Evolutionary conservation across 1,140 invertebrate species (phyloP).

Genomic region (Brachionus sp.): DNA sequence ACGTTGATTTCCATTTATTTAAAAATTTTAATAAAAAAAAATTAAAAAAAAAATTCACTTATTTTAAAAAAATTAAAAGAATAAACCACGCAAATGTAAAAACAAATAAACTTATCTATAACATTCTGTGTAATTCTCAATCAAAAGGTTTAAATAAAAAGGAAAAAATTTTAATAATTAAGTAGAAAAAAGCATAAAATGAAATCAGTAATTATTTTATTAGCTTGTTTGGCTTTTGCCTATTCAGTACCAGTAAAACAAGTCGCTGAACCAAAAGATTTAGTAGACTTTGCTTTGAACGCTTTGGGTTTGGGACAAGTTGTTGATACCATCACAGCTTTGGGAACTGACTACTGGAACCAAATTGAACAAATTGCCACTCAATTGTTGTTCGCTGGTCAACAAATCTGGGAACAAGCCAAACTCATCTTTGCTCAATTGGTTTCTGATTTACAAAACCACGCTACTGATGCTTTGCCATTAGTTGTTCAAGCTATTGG

Average conservation of each 20-base stretch:
- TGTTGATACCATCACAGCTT: background rate
- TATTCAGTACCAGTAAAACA: background rate
- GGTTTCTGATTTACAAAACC: slow-evolving; percentile 10
- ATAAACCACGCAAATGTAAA: background rate
- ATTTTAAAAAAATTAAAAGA: background rate
- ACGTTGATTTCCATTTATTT: background rate
- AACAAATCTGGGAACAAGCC: slow-evolving; percentile 23
- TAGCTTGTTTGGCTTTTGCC: slow-evolving; percentile 11
- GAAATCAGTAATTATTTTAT: background rate
- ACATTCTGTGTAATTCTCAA: background rate
- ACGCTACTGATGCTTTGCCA: slow-evolving; percentile 6
- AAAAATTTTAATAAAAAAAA: background rate
- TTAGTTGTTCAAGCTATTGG: slow-evolving; percentile 21
- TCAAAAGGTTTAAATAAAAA: background rate
- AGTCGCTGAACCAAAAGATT: background rate
- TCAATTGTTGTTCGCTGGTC: slow-evolving; percentile 31
- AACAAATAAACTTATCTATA: background rate
- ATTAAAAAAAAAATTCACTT: background rate
- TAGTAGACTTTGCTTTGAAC: background rate
- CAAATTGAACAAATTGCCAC: slow-evolving; percentile 9
- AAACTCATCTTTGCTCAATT: background rate
- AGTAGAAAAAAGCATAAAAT: background rate
- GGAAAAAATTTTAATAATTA: background rate
- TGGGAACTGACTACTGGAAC: background rate
- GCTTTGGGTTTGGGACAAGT: slow-evolving; percentile 22